Evolutionary conservation across 2,888 invertebrate species (phyloP).

Genomic region (Belgica antarctica): DNA sequence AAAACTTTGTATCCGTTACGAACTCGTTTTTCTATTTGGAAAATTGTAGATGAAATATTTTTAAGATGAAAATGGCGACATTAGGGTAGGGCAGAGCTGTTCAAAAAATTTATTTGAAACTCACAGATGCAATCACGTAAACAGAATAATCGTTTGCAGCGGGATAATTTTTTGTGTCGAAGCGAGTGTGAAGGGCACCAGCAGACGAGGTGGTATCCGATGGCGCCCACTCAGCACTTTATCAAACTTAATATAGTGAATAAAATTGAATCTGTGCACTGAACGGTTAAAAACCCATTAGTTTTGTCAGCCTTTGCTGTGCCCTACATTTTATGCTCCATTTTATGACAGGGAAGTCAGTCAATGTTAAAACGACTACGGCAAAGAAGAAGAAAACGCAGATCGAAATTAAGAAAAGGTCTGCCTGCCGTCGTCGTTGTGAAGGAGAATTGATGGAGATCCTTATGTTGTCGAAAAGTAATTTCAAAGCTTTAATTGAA

Average conservation of each 20-base stretch:
- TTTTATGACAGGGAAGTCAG: not conserved
- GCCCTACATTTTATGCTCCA: constrained; percentile 30
- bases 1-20: no score
- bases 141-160: no score
- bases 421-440: no score
- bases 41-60: no score
- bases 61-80: no score
- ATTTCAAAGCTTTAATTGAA: not conserved
- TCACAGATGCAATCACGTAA: no score
- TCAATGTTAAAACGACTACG: no score
- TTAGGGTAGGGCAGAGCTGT: no score
- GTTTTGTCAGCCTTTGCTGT: not conserved
- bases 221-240: constrained; percentile 37
- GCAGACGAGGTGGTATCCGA: not conserved
- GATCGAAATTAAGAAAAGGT: not conserved
- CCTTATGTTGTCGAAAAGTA: no score
- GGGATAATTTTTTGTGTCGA: not conserved
- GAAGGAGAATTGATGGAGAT: no score
- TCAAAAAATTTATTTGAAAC: no score
- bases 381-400: not conserved
- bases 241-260: constrained; percentile 29
- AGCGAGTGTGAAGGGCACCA: not conserved
- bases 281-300: constrained; percentile 34
- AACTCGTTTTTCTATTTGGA: no score
- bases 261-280: constrained; percentile 37